Evolutionary conservation across 2,888 invertebrate species (phyloP), one percentile per base, ranked within the genome.

Genomic region (Himalopsyche tibetana): DNA sequence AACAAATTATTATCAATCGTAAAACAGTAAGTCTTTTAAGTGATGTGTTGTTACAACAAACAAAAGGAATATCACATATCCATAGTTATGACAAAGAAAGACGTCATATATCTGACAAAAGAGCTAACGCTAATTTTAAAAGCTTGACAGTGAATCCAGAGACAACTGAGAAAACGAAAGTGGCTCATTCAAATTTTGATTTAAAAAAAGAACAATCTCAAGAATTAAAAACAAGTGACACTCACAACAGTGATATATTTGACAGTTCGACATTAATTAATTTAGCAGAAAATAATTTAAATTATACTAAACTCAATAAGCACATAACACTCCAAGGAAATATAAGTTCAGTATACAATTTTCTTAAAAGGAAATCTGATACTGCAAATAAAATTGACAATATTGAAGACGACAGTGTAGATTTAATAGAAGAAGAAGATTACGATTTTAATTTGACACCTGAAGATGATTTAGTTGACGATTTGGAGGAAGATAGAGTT

Each of bases 81-180:
- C 88, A 88, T 74, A 63, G 79, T 8, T 87, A 85, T 42, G 88
- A 88, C 55, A 88, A 88, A 85, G 84, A 69, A 40, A 56, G 87
- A 9, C 83, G 87, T 74, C 85, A 80, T 19, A 84, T 87, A 36
- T 55, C 69, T 40, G 85, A 85, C 38, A 63, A 28, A 19, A 86
- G 84, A 84, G 40, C 82, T n/a, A 40, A 63, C 17, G 36, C 5
- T 15, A 15, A 84, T 55, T 15, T 12, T 38, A 42, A 40, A 15
- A 82, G 63, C 15, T 40, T 63, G 19, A 63, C 19, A 63, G 19
- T 9, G 19, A 19, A 63, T 63, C 11, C 19, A 19, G 15, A 63
- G 6, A 63, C 63, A 63, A 63, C n/a, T 2, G 19, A 63, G 8
- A 8, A 63, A 63, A 5, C 63, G 5, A 63, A 19, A 8, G 63